Evolutionary conservation across 2,797 vertebrate species (phyloP).

Genomic region (Fistularia tabacaria): DNA sequence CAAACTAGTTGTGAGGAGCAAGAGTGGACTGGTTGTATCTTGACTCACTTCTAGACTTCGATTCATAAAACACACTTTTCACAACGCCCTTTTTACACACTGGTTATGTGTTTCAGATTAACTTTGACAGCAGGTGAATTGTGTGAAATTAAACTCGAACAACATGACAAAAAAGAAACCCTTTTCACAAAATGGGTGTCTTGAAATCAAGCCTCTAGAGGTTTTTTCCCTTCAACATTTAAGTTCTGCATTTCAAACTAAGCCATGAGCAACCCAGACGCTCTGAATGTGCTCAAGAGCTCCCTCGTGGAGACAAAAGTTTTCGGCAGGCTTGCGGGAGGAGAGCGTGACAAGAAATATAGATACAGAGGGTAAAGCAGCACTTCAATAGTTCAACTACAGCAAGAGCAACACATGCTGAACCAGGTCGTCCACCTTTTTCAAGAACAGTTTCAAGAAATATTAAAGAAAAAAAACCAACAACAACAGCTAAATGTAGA

Average conservation of each 20-base stretch:
- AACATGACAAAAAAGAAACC: no score
- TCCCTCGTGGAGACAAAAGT: slow-evolving; percentile 18
- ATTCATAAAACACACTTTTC: no score
- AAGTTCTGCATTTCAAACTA: no score
- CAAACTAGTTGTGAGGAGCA: slow-evolving; percentile 5
- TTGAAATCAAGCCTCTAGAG: not conserved
- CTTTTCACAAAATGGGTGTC: no score
- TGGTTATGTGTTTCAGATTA: no score
- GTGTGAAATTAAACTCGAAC: slow-evolving; percentile 25
- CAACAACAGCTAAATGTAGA: not conserved
- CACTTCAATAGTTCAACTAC: slow-evolving; percentile 1
- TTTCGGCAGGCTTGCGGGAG: no score
- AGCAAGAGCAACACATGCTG: not conserved
- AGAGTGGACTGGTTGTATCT: slow-evolving; percentile 18
- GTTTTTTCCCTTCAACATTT: not conserved
- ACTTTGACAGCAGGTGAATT: not conserved
- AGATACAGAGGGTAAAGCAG: not conserved
- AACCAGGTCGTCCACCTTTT: no score
- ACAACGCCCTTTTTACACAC: no score
- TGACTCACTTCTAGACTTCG: slow-evolving; percentile 5
- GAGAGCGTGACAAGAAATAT: no score
- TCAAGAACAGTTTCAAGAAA: no score
- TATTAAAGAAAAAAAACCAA: no score
- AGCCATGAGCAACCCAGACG: no score
- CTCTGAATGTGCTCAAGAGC: not conserved